Base-by-base conservation (phyloP, 1,140 invertebrate species). In the Drosophila fuyamai region DNA sequence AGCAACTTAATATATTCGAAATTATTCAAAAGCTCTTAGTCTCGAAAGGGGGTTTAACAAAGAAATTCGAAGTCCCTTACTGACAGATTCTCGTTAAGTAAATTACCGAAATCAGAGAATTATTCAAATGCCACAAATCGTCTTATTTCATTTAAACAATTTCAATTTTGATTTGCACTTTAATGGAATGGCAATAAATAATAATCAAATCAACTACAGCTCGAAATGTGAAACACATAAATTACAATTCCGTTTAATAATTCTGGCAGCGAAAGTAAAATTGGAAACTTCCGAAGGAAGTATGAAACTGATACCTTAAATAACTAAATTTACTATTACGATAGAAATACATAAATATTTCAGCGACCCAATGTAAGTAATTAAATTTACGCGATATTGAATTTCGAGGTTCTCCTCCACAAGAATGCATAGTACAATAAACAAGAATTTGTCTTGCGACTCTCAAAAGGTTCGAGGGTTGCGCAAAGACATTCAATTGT, bases 21-120 rank as follows among this genome's bases (percentile, higher is more conserved):
- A 80, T 76, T 65, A 76, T 76, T 70, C 59, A 70, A 46, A 46
- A 46, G 48, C 46, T 36, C 13, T 18, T 32, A 60, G 55, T 43
- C 7, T 48, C 13, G 18, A 9, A n/a, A 14, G n/a, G 10, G n/a
- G 13, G 12, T 55, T 46, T 48, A n/a, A 47, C 27, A 53, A 48
- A 27, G 16, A 53, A 38, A 54, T 43, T 53, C 40, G n/a, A 40
- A 50, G 32, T 53, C 60, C 14, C 47, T 76, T 32, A 35, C 29
- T 60, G 13, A 32, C 55, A 18, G 41, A 35, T 60, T 62, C 10
- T 10, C 9, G 38, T 23, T 12, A 46, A 23, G 18, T 10, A 59
- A 47, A 38, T 71, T 38, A 36, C 36, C 5, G 14, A 50, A 43
- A 44, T 36, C 29, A 50, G 38, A 35, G 27, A 43, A 43, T 74